phyloP scores from a whole-genome alignment of 2,888 invertebrate species.

The Piscicola geometra region DNA sequence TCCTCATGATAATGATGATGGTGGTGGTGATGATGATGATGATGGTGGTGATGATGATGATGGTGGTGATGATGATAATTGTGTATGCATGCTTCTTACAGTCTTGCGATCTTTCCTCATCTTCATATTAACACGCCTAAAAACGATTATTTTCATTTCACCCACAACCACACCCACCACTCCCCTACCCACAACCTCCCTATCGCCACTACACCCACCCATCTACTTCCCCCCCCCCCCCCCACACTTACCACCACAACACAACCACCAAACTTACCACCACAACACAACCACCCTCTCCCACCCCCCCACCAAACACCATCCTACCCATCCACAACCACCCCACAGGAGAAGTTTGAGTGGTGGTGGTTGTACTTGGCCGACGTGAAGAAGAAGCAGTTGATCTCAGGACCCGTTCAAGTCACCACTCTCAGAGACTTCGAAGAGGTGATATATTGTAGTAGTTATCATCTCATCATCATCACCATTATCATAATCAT shows the following conservation, averaged over 20 bases:
- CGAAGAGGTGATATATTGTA: slow-evolving; percentile 70
- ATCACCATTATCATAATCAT: too few relatives aligned
- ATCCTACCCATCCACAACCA: background rate
- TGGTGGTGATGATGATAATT: too few relatives aligned
- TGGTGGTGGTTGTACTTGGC: slow-evolving; percentile 99
- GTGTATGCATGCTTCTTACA: too few relatives aligned
- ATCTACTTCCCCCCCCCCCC: too few relatives aligned
- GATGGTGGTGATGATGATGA: background rate
- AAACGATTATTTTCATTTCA: too few relatives aligned
- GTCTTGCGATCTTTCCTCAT: too few relatives aligned
- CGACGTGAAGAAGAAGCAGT: slow-evolving; percentile 83
- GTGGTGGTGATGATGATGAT: background rate
- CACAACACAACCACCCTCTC: too few relatives aligned
- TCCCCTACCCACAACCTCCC: too few relatives aligned
- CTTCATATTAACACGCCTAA: too few relatives aligned
- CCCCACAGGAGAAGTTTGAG: slow-evolving; percentile 76
- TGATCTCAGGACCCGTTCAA: slow-evolving; percentile 87
- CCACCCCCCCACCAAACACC: background rate
- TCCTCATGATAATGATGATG: background rate
- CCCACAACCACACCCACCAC: too few relatives aligned
- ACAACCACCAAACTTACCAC: background rate
- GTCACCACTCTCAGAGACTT: slow-evolving; percentile 82
- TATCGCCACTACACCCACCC: too few relatives aligned
- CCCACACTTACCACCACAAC: background rate
- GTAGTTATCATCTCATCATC: too few relatives aligned